phyloP scores from a whole-genome alignment of 2,797 vertebrate genomes.

The Xenops minutus region DNA sequence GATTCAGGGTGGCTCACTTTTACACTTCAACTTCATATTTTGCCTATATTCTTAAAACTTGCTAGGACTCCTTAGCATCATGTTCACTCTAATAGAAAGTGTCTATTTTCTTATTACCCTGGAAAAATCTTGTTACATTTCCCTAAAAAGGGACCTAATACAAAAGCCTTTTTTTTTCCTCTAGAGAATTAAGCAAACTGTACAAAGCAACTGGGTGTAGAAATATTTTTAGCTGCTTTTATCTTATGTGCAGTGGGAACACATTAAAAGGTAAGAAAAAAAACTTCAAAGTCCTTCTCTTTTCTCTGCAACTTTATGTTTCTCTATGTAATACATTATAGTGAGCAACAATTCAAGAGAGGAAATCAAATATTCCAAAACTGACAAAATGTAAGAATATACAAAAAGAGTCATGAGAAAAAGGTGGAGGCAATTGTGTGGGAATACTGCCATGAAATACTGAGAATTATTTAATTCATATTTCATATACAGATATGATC shows the following conservation, averaged over 20 bases:
- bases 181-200: neutral
- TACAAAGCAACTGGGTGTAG: neutral
- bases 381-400: neutral
- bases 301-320: neutral
- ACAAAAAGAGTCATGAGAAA: neutral
- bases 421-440: neutral
- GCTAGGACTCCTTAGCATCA: neutral
- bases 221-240: slow-evolving; percentile 37
- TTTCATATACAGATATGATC: neutral
- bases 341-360: neutral
- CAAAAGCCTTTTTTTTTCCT: neutral
- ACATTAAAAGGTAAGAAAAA: slow-evolving; percentile 1
- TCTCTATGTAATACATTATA: neutral
- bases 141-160: neutral
- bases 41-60: neutral
- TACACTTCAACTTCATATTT: neutral
- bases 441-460: neutral
- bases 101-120: neutral
- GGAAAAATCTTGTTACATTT: neutral
- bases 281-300: neutral
- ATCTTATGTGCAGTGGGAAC: neutral
- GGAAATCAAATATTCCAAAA: neutral
- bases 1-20: neutral
- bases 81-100: neutral
- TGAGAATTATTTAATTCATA: neutral